Percentiles rank a stretch among this genome's conserved stretches.
These are phyloP conservation scores for Tapera naevia DNA, from an alignment of 2,797 vertebrate genomes.

Conservation along the genomic window DNA sequence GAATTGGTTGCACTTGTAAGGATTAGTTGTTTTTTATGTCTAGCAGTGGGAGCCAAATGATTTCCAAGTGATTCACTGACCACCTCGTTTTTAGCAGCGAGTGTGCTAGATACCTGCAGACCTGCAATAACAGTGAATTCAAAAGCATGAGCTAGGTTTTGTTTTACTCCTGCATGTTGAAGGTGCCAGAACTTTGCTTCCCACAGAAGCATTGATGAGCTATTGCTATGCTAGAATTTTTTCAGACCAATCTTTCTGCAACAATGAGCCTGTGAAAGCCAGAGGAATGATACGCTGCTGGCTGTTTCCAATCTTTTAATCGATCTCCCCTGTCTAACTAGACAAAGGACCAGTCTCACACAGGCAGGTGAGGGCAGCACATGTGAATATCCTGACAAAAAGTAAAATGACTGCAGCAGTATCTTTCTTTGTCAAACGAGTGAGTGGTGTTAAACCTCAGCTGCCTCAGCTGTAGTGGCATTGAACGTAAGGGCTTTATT, in stretches of 20 bases:
- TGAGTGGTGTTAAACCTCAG: constrained; percentile 21
- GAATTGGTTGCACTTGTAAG: neutral
- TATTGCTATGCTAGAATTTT: neutral
- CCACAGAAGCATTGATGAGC: neutral
- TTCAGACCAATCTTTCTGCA: neutral
- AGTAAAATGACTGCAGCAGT: neutral
- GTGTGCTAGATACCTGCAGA: neutral
- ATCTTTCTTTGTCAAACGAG: constrained; percentile 20
- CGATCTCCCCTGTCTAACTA: constrained; percentile 32
- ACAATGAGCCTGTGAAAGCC: neutral
- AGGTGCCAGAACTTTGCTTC: neutral
- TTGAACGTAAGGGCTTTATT: neutral
- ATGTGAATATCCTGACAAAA: constrained; percentile 18
- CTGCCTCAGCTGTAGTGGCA: neutral
- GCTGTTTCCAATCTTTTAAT: constrained; percentile 1
- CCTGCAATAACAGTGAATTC: neutral
- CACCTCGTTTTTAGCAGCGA: neutral
- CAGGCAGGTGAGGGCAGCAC: constrained; percentile 41
- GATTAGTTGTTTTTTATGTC: neutral
- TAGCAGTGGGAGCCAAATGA: neutral
- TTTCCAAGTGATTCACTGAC: neutral
- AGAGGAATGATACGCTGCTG: neutral
- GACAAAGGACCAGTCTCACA: constrained; percentile 29
- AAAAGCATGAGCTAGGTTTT: neutral
- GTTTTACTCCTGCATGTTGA: neutral